Conservation (phyloP, 2,888 invertebrate genomes). For the Aelia acuminata region DNA sequence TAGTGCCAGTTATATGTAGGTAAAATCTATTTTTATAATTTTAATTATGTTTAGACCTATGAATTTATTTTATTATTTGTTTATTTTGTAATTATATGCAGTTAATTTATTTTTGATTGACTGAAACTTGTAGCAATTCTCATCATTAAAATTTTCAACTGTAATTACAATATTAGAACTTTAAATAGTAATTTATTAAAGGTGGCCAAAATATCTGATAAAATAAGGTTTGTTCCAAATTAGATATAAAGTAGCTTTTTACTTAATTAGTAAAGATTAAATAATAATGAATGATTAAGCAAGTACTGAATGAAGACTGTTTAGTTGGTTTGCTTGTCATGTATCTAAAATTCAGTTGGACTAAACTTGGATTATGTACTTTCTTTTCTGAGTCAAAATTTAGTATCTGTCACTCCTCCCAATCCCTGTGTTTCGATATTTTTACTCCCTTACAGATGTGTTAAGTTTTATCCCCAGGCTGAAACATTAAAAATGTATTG, state of each 20-base stretch:
- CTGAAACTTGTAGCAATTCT: background rate
- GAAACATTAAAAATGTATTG: too few species aligned
- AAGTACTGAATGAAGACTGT: background rate
- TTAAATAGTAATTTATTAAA: constrained; percentile 13
- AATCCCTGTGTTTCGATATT: too few species aligned
- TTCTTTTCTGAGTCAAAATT: background rate
- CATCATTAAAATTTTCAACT: background rate
- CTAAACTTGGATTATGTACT: background rate
- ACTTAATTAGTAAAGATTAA: background rate
- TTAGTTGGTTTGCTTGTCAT: background rate
- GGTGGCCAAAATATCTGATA: constrained; percentile 15
- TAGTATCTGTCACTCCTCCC: background rate
- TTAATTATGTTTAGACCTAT: background rate
- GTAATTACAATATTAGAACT: background rate
- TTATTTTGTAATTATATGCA: background rate
- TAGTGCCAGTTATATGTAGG: background rate
- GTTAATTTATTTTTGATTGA: background rate
- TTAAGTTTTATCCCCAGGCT: too few species aligned
- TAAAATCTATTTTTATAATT: background rate
- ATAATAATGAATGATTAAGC: background rate
- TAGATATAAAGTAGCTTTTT: constrained; percentile 24
- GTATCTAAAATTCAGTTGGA: background rate
- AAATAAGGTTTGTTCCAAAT: constrained; percentile 21
- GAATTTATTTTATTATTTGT: background rate
- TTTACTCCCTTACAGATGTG: too few species aligned